These are phyloP conservation scores for Bergia puertoricense DNA, from an alignment of 92 coral and sea anemone genomes.

Conservation along the genomic window DNA sequence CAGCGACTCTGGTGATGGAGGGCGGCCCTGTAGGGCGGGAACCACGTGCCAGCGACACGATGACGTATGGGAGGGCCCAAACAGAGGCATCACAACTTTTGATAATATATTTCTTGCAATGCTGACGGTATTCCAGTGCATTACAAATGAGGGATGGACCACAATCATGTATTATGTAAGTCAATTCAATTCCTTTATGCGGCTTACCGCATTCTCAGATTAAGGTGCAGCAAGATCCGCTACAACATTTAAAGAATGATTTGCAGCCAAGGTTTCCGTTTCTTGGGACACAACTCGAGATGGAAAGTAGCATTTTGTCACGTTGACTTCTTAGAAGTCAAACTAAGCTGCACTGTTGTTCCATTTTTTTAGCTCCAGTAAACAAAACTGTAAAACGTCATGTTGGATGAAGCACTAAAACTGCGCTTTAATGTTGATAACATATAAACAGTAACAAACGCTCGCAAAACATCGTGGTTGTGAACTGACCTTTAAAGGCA, in stretches of 20 bases:
- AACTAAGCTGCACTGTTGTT: no score
- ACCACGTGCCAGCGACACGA: conserved; percentile 64
- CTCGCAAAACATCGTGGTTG: not conserved
- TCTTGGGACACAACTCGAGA: no score
- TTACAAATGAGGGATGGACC: conserved; percentile 99
- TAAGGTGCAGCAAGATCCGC: no score
- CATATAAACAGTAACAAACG: not conserved
- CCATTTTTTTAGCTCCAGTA: no score
- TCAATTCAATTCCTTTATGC: conserved; percentile 14
- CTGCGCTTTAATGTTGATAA: not conserved
- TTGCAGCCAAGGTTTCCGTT: no score
- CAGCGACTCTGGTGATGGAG: conserved; percentile 44
- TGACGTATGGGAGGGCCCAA: conserved; percentile 85
- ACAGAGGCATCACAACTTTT: conserved; percentile 91
- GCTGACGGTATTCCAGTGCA: conserved; percentile 97
- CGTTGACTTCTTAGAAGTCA: no score
- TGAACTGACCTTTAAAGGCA: not conserved
- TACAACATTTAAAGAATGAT: no score
- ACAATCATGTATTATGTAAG: conserved; percentile 96
- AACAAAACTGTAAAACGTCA: not conserved
- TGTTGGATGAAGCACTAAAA: not conserved
- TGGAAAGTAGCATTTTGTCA: no score
- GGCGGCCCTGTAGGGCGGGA: conserved; percentile 67
- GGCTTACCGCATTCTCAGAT: not conserved
- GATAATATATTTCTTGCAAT: conserved; percentile 96